Evolutionary conservation across 64 coral and sea anemone species (phyloP).

Genomic region (Catalaphyllia jardinei): DNA sequence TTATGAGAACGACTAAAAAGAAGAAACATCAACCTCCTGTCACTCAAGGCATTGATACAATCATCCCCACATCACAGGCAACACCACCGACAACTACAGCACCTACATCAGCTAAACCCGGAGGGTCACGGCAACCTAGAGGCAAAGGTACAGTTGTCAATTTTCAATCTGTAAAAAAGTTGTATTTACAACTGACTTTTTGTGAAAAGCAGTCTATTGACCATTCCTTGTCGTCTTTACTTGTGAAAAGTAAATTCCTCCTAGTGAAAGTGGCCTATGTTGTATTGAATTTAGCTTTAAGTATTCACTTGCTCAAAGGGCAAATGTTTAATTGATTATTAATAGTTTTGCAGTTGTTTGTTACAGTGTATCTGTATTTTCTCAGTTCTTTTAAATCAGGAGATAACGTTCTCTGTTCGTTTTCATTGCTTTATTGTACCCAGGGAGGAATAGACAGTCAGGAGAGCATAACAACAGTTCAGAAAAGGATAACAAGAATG

Average conservation of each 20-base stretch:
- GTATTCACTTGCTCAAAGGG: neutral
- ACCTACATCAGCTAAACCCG: neutral
- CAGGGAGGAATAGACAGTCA: constrained; percentile 52
- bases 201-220: too few relatives aligned
- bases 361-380: neutral
- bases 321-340: neutral
- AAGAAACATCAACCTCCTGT: constrained; percentile 85
- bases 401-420: neutral
- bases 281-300: too few relatives aligned
- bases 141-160: constrained; percentile 24
- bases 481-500: constrained; percentile 60
- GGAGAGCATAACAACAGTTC: constrained; percentile 38
- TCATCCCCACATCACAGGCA: constrained; percentile 55
- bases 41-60: constrained; percentile 74
- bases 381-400: neutral
- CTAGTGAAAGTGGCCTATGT: too few relatives aligned
- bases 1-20: constrained; percentile 81
- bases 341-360: neutral
- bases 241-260: too few relatives aligned
- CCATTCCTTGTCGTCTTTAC: too few relatives aligned
- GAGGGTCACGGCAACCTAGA: constrained; percentile 33
- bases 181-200: too few relatives aligned
- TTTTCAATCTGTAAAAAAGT: neutral
- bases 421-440: neutral
- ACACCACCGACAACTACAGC: constrained; percentile 27